phyloP scores from a whole-genome alignment of 1,140 invertebrate genomes.

The Brachionus rotundiformis region DNA sequence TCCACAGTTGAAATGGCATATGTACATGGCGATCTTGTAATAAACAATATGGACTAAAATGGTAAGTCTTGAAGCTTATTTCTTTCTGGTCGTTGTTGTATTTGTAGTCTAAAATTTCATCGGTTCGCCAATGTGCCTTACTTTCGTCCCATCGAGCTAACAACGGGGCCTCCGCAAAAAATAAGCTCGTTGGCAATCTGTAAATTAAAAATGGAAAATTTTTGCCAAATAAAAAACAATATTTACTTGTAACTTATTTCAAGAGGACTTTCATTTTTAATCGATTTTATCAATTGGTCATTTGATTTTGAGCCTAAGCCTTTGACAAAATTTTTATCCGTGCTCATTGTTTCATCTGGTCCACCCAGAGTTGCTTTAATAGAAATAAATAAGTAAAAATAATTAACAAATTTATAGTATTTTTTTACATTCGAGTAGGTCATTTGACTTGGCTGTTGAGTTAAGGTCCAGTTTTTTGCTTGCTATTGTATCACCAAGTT shows the following conservation, averaged over 20 bases:
- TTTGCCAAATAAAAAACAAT: too few species aligned
- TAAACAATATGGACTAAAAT: constrained; percentile 61
- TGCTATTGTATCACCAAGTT: constrained; percentile 20
- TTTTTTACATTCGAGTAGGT: constrained; percentile 34
- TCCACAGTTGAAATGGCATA: constrained; percentile 64
- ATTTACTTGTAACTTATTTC: constrained; percentile 59
- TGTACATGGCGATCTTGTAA: constrained; percentile 63
- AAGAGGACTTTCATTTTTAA: constrained; percentile 24
- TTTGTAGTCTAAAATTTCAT: constrained; percentile 59
- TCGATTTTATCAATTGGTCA: constrained; percentile 31
- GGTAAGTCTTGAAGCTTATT: constrained; percentile 60
- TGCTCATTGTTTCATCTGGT: constrained; percentile 17
- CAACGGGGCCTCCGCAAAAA: constrained; percentile 61
- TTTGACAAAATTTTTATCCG: constrained; percentile 44
- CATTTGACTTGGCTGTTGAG: constrained; percentile 29
- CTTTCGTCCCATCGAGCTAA: constrained; percentile 60
- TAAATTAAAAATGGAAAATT: background rate
- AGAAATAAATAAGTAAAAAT: background rate
- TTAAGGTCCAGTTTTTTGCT: constrained; percentile 35
- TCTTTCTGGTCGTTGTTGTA: constrained; percentile 56
- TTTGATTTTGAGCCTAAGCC: constrained; percentile 31
- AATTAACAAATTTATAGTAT: too few species aligned
- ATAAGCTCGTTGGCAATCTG: constrained; percentile 58
- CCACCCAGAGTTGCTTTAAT: background rate
- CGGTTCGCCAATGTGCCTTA: constrained; percentile 58